Percentiles rank a stretch among this genome's conserved stretches.
Evolutionary conservation across 2,113 vertebrate genomes (phyloP).

Genomic region (Amblyopsis rosae): DNA sequence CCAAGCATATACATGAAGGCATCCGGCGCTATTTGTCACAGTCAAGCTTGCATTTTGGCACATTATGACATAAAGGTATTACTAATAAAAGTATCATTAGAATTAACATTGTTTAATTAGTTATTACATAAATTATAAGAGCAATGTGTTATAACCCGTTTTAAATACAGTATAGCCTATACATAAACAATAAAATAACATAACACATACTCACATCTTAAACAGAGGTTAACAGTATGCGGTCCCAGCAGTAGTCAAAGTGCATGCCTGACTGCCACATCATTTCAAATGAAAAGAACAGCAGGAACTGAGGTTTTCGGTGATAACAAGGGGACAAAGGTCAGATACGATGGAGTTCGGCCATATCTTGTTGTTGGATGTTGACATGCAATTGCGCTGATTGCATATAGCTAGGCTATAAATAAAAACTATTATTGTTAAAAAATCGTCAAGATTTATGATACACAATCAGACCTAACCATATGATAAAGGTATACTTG

Average conservation of each 20-base stretch:
- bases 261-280: constrained; percentile 68
- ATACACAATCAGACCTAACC: not conserved
- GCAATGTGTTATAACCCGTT: no score
- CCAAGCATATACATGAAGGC: not conserved
- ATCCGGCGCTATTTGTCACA: no score
- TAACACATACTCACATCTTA: constrained; percentile 18
- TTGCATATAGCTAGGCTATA: not conserved
- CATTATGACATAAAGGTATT: no score
- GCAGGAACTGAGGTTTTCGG: constrained; percentile 44
- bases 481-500: not conserved
- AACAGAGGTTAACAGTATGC: not conserved
- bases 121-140: not conserved
- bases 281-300: constrained; percentile 42
- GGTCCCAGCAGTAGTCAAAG: constrained; percentile 54
- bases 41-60: no score
- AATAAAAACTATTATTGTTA: not conserved
- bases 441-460: not conserved
- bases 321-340: constrained; percentile 39
- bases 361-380: not conserved
- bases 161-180: no score
- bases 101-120: not conserved
- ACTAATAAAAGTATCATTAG: no score
- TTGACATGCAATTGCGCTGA: not conserved
- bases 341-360: not conserved
- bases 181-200: no score